Conservation (phyloP, 53 echinoderm and acorn worm species). For the Henricia sp. region DNA sequence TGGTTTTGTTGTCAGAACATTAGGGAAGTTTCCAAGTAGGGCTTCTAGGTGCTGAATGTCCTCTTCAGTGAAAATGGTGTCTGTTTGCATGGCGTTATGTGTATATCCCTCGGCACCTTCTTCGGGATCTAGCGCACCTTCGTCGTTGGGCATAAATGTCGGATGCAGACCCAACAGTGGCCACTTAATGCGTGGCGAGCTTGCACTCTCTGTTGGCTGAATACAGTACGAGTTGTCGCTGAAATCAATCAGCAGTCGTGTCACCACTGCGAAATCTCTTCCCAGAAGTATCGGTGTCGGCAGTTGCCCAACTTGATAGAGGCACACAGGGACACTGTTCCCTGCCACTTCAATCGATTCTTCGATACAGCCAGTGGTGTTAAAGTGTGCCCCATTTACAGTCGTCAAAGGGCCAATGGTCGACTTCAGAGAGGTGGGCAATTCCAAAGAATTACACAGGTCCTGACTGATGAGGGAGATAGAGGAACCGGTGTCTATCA, state of each 20-base stretch:
- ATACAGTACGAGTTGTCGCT: not conserved
- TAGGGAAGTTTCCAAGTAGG: not conserved
- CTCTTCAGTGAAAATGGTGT: not conserved
- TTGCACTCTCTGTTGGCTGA: not conserved
- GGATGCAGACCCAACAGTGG: not conserved
- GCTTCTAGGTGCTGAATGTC: not conserved
- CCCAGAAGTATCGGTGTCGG: conserved; percentile 37
- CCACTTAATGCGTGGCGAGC: conserved; percentile 3
- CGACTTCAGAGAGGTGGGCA: not conserved
- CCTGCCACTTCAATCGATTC: conserved; percentile 21
- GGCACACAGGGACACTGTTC: not conserved
- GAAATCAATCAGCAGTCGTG: conserved; percentile 23
- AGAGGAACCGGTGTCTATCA: not conserved
- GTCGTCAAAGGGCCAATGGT: not conserved
- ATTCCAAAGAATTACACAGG: not conserved
- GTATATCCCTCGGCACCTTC: too few species aligned
- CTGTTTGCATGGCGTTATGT: not conserved
- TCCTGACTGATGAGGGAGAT: not conserved
- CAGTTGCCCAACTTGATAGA: conserved; percentile 9
- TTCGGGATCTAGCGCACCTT: not conserved
- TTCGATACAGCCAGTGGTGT: not conserved
- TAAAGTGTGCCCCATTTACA: not conserved
- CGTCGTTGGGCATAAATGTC: too few species aligned
- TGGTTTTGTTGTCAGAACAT: not conserved
- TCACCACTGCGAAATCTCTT: conserved; percentile 9